Evolutionary conservation across 2,888 invertebrate species (phyloP).

Genomic region (Eristalis arbustorum): DNA sequence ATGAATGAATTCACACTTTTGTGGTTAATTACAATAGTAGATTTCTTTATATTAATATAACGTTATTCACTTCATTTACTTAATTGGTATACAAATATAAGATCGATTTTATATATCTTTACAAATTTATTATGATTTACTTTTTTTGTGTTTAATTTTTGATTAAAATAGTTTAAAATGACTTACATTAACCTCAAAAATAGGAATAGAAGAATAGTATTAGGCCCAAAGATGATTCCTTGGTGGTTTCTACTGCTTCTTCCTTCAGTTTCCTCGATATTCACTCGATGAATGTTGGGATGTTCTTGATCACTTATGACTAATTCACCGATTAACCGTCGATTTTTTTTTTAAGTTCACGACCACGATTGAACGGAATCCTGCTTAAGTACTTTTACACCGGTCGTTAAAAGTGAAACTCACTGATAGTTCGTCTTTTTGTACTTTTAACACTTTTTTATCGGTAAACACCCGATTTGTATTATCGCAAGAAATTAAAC

Average conservation of each 20-base stretch:
- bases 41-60: slow-evolving; percentile 1
- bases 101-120: not conserved
- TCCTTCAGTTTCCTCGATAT: not conserved
- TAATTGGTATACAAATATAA: not conserved
- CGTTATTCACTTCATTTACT: not conserved
- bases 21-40: not conserved
- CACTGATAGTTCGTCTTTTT: not conserved
- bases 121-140: not conserved
- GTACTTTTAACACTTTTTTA: not conserved
- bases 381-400: not conserved
- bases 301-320: not conserved
- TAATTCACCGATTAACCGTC: not conserved
- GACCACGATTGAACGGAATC: not conserved
- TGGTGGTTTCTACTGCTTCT: not conserved
- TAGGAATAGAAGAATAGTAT: not conserved
- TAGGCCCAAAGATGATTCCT: not conserved
- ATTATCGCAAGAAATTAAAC: not conserved
- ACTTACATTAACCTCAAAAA: no score
- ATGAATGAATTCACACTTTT: not conserved
- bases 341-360: not conserved
- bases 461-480: not conserved
- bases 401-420: not conserved
- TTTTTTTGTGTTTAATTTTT: slow-evolving; percentile 1
- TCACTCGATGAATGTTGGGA: not conserved
- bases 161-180: not conserved